These are phyloP conservation scores for Galeruca laticollis DNA, from an alignment of 2,888 invertebrate genomes.

Conservation along the genomic window DNA sequence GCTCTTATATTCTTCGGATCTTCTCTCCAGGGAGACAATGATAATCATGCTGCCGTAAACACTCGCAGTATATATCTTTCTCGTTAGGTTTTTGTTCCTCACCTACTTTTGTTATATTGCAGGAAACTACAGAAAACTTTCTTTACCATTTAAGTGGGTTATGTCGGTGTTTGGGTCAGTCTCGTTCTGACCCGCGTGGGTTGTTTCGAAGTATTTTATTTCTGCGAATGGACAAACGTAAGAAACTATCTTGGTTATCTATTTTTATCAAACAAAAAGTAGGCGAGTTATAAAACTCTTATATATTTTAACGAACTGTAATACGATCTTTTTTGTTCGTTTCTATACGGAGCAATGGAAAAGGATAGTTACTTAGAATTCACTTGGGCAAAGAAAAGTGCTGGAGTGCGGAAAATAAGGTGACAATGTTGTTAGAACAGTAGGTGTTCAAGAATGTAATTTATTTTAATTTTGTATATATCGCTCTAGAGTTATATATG, in stretches of 20 bases:
- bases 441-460: too few relatives aligned
- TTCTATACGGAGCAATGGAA: background rate
- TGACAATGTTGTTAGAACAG: too few relatives aligned
- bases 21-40: conserved; percentile 20
- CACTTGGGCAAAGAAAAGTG: too few relatives aligned
- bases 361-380: too few relatives aligned
- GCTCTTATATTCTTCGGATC: conserved; percentile 8
- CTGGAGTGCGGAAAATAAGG: too few relatives aligned
- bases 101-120: conserved; percentile 8
- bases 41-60: conserved; percentile 20
- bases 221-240: background rate
- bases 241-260: background rate
- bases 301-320: background rate
- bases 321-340: background rate
- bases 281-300: background rate
- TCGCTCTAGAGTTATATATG: too few relatives aligned
- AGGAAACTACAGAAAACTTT: conserved; percentile 5
- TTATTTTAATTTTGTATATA: too few relatives aligned
- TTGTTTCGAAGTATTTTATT: conserved; percentile 6
- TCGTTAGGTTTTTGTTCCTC: conserved; percentile 7
- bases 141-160: background rate
- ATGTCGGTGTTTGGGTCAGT: conserved; percentile 3
- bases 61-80: conserved; percentile 18
- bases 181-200: conserved; percentile 2
- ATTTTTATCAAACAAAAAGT: background rate